A percentile compares a stretch with the other conserved stretches of the same genome.
Evolutionary conservation across 2,888 invertebrate species (phyloP).

Genomic region (Sesamia inferens): DNA sequence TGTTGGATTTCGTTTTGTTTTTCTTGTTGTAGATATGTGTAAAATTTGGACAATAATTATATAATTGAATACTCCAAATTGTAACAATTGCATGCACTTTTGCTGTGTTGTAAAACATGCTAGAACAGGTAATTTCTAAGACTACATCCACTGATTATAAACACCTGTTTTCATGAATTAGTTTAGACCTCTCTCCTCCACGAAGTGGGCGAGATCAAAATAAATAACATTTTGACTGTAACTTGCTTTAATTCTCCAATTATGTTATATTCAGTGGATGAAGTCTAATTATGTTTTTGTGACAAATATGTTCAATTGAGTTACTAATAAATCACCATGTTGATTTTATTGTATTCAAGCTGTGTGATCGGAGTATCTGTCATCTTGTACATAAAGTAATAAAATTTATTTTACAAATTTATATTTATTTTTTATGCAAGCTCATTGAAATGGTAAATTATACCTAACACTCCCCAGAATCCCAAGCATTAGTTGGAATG

Average conservation of each 20-base stretch:
- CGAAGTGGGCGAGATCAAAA: constrained; percentile 20
- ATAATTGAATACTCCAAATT: constrained; percentile 77
- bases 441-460: neutral
- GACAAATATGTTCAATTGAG: constrained; percentile 59
- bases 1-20: constrained; percentile 59
- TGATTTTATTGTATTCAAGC: constrained; percentile 78
- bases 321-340: constrained; percentile 71
- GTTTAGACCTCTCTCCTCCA: constrained; percentile 21
- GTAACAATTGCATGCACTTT: constrained; percentile 61
- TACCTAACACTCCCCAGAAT: neutral
- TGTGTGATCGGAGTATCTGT: constrained; percentile 82
- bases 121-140: constrained; percentile 45
- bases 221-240: constrained; percentile 5
- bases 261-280: constrained; percentile 56
- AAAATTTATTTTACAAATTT: constrained; percentile 82
- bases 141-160: constrained; percentile 54
- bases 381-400: constrained; percentile 89
- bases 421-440: constrained; percentile 71
- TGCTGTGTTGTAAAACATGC: constrained; percentile 54
- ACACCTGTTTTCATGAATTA: constrained; percentile 11
- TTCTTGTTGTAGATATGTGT: constrained; percentile 84
- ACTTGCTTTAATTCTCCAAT: neutral
- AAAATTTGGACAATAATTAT: constrained; percentile 88
- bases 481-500: too few relatives aligned
- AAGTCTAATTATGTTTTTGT: constrained; percentile 54